phyloP scores from a whole-genome alignment of 2,797 vertebrate genomes.

The Hapalemur alaotrensis region DNA sequence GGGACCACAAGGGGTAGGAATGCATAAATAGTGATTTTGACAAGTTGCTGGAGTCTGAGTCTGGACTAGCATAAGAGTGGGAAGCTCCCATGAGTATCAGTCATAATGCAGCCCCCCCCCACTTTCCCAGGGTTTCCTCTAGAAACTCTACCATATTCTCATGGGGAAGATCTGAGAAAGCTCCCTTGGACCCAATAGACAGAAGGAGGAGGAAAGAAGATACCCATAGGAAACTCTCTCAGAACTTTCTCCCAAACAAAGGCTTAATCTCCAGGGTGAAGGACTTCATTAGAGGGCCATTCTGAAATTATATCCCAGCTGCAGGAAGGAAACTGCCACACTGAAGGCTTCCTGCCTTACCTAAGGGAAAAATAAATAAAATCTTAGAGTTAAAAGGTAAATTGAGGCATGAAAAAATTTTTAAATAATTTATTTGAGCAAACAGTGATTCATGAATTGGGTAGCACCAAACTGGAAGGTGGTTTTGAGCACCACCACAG shows the following conservation, averaged over 20 bases:
- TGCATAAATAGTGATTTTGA: neutral
- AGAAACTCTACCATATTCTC: neutral
- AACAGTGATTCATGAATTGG: neutral
- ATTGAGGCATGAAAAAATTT: neutral
- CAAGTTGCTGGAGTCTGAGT: neutral
- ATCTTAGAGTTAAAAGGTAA: neutral
- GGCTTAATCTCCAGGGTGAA: neutral
- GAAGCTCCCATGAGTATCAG: neutral
- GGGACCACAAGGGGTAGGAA: neutral
- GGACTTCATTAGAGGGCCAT: neutral
- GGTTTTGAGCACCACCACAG: neutral
- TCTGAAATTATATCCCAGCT: neutral
- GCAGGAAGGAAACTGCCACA: fast-evolving
- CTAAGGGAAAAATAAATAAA: neutral
- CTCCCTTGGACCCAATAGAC: neutral
- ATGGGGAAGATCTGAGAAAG: neutral
- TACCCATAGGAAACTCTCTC: neutral
- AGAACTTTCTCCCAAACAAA: neutral
- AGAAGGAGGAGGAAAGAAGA: neutral
- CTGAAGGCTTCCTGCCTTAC: neutral
- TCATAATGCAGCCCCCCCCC: neutral
- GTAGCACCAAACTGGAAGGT: neutral
- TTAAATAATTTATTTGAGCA: neutral
- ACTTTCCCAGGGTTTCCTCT: neutral
- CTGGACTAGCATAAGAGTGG: neutral